A percentile compares a stretch with the other conserved stretches of the same genome.
Evolutionary conservation across 1,140 invertebrate species (phyloP).

Genomic region (Pentalonia nigronervosa): DNA sequence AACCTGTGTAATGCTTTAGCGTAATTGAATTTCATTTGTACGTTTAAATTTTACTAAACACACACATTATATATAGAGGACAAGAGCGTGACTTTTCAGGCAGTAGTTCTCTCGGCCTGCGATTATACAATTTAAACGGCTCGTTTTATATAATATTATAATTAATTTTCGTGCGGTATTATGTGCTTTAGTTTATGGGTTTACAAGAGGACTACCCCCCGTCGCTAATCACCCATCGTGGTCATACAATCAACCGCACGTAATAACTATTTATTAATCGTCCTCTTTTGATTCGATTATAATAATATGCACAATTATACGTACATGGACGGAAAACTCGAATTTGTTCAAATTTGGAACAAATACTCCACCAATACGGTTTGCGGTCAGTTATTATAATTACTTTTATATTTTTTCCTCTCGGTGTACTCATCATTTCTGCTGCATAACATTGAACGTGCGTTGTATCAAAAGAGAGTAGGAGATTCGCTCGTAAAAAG

Average conservation of each 20-base stretch:
- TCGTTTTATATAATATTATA: neutral
- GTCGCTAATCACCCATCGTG: neutral
- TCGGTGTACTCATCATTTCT: neutral
- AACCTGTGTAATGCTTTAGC: neutral
- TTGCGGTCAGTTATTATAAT: neutral
- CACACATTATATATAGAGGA: neutral
- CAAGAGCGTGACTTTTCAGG: neutral
- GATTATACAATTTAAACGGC: neutral
- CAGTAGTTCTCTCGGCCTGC: neutral
- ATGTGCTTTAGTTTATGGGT: neutral
- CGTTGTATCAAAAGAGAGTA: neutral
- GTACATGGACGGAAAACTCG: neutral
- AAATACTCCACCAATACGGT: neutral
- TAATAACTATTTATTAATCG: conserved; percentile 19
- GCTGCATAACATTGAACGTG: neutral
- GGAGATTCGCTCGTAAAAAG: neutral
- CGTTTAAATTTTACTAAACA: conserved; percentile 6
- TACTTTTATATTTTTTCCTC: neutral
- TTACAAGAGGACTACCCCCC: neutral
- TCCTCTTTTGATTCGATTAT: conserved; percentile 1
- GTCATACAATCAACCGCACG: conserved; percentile 13
- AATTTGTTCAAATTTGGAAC: neutral
- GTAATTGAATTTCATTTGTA: neutral
- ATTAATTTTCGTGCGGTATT: neutral
- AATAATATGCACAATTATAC: neutral